Conservation (phyloP, 2,113 vertebrate species). For the Pterophyllum scalare region DNA sequence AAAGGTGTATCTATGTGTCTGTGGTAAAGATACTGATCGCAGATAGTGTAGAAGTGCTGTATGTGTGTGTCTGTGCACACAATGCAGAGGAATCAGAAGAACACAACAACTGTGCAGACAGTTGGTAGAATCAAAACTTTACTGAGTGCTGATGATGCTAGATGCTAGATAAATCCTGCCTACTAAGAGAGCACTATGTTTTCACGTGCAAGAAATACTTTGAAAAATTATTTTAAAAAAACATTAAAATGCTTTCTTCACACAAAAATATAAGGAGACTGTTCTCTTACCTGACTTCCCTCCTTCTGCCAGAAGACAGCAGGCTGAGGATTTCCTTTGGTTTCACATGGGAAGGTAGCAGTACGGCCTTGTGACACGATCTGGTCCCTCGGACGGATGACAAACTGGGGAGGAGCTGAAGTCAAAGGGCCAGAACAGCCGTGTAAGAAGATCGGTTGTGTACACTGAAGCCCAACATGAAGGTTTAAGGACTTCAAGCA, state of each 20-base stretch:
- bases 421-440: conserved; percentile 69
- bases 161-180: background rate
- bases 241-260: background rate
- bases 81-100: background rate
- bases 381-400: conserved; percentile 97
- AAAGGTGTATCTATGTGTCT: conserved; percentile 66
- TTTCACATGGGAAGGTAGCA: conserved; percentile 96
- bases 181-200: background rate
- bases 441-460: conserved; percentile 26
- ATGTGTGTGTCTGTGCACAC: background rate
- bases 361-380: conserved; percentile 96
- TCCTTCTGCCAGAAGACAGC: conserved; percentile 99
- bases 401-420: conserved; percentile 96
- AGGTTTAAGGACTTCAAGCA: conserved; percentile 54
- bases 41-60: conserved; percentile 53
- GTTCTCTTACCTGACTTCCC: conserved; percentile 90
- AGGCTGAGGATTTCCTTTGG: conserved; percentile 97
- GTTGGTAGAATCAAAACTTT: conserved; percentile 14
- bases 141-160: conserved; percentile 17
- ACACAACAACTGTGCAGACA: conserved; percentile 16
- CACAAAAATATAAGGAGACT: background rate
- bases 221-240: background rate
- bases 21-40: conserved; percentile 54
- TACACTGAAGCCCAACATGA: conserved; percentile 20
- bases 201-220: background rate